Percentiles rank a stretch among this genome's conserved stretches.
These are phyloP conservation scores for Arctocebus calabarensis DNA, from an alignment of 2,797 vertebrate species.

Conservation along the genomic window DNA sequence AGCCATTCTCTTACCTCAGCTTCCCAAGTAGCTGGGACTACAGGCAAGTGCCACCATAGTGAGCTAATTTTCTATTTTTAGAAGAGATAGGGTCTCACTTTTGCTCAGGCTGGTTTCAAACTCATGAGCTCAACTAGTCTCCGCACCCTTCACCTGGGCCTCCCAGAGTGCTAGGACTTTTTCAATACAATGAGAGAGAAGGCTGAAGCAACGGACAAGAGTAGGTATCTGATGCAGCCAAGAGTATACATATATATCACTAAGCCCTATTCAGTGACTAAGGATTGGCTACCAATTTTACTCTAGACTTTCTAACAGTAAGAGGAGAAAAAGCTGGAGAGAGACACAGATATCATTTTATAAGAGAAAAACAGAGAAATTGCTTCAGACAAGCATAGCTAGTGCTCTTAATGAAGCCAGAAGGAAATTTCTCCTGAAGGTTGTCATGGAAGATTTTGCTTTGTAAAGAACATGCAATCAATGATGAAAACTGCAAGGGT, in stretches of 20 bases:
- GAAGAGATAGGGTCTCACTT: no score
- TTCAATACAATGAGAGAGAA: background rate
- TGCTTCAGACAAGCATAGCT: background rate
- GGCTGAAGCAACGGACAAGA: background rate
- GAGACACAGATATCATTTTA: background rate
- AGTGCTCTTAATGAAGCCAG: background rate
- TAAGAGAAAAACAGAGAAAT: background rate
- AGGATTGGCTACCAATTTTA: background rate
- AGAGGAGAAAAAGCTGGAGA: background rate
- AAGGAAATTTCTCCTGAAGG: background rate
- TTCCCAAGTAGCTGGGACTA: no score
- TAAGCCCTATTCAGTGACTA: background rate
- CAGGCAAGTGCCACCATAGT: no score
- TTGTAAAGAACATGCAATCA: background rate
- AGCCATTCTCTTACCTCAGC: no score
- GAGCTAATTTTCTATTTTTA: no score
- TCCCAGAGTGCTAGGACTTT: background rate
- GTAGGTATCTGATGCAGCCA: background rate
- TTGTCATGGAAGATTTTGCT: background rate
- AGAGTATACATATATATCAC: background rate
- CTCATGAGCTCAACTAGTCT: no score
- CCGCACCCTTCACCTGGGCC: no score
- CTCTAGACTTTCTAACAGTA: background rate
- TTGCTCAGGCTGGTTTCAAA: no score
- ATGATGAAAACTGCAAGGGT: no score